Base-by-base conservation (phyloP, 2,888 invertebrate genomes). In the Dicyrtomina minuta region DNA sequence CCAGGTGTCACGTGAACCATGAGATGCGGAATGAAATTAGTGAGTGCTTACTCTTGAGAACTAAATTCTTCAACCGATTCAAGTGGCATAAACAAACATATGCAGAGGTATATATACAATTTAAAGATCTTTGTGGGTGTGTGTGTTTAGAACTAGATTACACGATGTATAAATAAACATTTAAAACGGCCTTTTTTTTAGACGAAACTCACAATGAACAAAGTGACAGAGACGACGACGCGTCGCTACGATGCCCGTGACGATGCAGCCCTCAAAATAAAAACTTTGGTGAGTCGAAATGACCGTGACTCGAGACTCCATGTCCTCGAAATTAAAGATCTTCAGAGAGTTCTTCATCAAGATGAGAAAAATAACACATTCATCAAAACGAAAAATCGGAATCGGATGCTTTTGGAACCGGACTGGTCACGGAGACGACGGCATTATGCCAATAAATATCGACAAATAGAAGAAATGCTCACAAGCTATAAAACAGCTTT, bases 291-390 rank as follows among this genome's bases (percentile, higher is more conserved):
- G 20, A 26, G 22, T 22, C 33, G 68, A 24, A 59, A 68, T 20
- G 68, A 59, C 4, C 59, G 60, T 4, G 68, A 68, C 5, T 68
- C 68, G 6, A 27, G 41, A 22, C 13, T 51, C 6, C 68, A 68
- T n/a, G 60, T 68, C 10, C 33, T 68, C 6, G 68, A 68, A 41
- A 68, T 68, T 6, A 68, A 68, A 33, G 68, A 68, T 22, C 51
- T 60, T 20, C 59, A 68, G 39, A 20, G 68, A 6, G 6, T 68
- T 1, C 58, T 68, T 43, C 68, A 68, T 41, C 59, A 49, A 15
- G 68, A 68, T 51, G 68, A 59, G 27, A 13, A 46, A 26, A 59
- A 26, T 39, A 59, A 60, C 20, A 41, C 13, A 17, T 68, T 68
- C 51, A 51, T 68, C 6, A 68, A 53, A n/a, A 53, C 59, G 3